Evolutionary conservation across 2,888 invertebrate species (phyloP), one percentile per base, ranked within the genome.

Genomic region (Diarsia rubi): DNA sequence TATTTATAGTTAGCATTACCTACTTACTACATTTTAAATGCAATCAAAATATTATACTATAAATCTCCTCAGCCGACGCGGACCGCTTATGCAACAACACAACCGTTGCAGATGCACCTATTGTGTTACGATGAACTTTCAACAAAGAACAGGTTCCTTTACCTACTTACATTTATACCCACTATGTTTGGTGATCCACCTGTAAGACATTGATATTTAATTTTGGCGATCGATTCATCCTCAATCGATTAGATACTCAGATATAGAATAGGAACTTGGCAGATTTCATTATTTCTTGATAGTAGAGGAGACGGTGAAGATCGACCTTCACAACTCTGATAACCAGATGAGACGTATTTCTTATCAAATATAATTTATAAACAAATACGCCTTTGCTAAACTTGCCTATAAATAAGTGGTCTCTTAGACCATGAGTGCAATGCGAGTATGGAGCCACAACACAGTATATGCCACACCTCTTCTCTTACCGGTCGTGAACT

Each of bases 71-170:
- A 47, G 64, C 67, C 67, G 67, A 65, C 59, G 57, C 60, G 49
- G 27, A 31, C n/a, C 27, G 24, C 45, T 69, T 73, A 69, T 65
- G 67, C 60, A 79, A 76, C 66, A 73, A 66, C 47, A 76, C 66
- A 73, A 66, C 47, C 59, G 67, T 52, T 66, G 67, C 80, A 66
- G 78, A 73, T 81, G 79, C 76, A 82, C 62, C 75, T 47, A 86
- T 83, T 79, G 86, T 83, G 49, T 76, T 70, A 60, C 66, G 44
- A 75, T 78, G 72, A 87, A 77, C 86, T 86, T 83, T 86, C 81
- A 72, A 83, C 69, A 31, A 62, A 62, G 57, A 83, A 86, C 86
- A 81, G 83, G 83, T 87, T 81, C 69, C 70, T 62, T 54, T 52
- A 57, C 52, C 21, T 54, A 74, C 31, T 65, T 44, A n/a, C 44